Evolutionary conservation across 2,888 invertebrate species (phyloP).

Genomic region (Netelia virgata): DNA sequence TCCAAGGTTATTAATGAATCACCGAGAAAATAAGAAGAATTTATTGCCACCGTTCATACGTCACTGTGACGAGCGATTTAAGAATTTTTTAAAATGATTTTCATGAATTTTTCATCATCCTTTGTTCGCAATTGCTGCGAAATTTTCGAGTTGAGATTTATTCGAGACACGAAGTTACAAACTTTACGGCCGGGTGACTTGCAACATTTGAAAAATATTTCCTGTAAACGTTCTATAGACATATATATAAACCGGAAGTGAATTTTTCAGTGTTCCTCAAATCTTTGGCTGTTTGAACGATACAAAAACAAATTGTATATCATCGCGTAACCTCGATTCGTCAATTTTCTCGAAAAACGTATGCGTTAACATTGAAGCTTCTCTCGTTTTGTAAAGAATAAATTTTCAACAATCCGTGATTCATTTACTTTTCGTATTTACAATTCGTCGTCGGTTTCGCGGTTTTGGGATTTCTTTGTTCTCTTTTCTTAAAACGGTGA

Average conservation of each 20-base stretch:
- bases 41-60: constrained; percentile 28
- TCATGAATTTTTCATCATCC: constrained; percentile 13
- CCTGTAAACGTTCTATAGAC: constrained; percentile 35
- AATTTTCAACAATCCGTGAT: background rate
- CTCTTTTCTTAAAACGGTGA: constrained; percentile 6
- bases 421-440: background rate
- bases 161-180: constrained; percentile 41
- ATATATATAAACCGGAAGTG: constrained; percentile 44
- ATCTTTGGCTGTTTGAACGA: constrained; percentile 45
- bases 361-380: constrained; percentile 10
- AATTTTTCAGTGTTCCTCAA: constrained; percentile 50
- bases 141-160: constrained; percentile 44
- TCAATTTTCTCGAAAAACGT: constrained; percentile 1
- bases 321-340: constrained; percentile 28
- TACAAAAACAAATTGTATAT: constrained; percentile 16
- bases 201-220: constrained; percentile 61
- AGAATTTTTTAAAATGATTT: constrained; percentile 2
- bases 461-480: constrained; percentile 6
- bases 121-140: constrained; percentile 15
- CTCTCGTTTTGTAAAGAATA: background rate
- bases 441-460: constrained; percentile 5
- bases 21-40: constrained; percentile 26
- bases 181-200: constrained; percentile 33
- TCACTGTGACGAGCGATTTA: constrained; percentile 30
- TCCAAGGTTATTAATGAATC: constrained; percentile 72